These are phyloP conservation scores for Heliocidaris tuberculata DNA, from an alignment of 35 echinoderm and acorn worm species.

Conservation along the genomic window DNA sequence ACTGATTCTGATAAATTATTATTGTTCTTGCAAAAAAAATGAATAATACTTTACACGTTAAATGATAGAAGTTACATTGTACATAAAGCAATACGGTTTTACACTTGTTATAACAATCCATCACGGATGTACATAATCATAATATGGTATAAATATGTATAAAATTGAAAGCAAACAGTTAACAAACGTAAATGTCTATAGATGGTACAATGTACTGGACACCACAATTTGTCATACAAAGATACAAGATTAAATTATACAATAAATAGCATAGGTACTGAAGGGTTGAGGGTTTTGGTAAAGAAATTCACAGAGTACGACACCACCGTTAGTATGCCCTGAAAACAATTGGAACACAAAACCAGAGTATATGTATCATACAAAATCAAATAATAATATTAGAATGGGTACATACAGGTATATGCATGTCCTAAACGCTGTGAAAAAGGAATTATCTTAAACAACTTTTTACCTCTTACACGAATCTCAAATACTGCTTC, in stretches of 20 bases:
- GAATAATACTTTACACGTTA: constrained; percentile 30
- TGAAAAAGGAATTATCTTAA: neutral
- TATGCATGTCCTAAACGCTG: neutral
- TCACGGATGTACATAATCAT: neutral
- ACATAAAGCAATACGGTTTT: neutral
- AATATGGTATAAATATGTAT: constrained; percentile 40
- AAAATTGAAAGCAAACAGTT: constrained; percentile 26
- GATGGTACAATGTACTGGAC: constrained; percentile 9
- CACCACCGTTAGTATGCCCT: neutral
- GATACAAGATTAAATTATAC: neutral
- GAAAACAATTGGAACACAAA: neutral
- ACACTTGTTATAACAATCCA: constrained; percentile 26
- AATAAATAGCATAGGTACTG: constrained; percentile 39
- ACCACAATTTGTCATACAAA: neutral
- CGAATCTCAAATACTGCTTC: neutral
- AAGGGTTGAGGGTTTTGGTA: constrained; percentile 28
- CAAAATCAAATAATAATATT: neutral
- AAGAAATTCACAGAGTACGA: constrained; percentile 12
- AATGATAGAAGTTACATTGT: neutral
- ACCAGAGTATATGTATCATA: neutral
- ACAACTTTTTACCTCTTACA: neutral
- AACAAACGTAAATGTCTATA: constrained; percentile 3
- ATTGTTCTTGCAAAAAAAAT: neutral
- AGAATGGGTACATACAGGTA: neutral
- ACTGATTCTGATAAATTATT: constrained; percentile 21